Conservation (phyloP, 2,888 invertebrate species). For the Ptychoptera contaminata region DNA sequence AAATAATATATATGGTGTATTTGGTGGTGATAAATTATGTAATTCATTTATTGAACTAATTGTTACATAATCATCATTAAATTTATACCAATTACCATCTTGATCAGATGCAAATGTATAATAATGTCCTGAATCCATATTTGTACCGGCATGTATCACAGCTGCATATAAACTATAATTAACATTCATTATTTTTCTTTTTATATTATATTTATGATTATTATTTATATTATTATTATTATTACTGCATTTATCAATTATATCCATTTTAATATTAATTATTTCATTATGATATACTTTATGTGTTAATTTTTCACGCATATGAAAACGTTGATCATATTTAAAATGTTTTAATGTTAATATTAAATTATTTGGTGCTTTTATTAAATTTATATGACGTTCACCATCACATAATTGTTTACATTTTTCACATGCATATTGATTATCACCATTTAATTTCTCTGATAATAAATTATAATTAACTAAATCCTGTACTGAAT, state of each 20-base stretch:
- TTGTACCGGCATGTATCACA: conserved; percentile 69
- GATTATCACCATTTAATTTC: conserved; percentile 61
- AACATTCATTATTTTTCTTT: conserved; percentile 16
- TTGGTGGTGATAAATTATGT: conserved; percentile 45
- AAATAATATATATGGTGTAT: conserved; percentile 73
- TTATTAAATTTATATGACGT: conserved; percentile 48
- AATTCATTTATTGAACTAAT: conserved; percentile 42
- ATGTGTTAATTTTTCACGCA: conserved; percentile 66
- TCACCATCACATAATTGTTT: conserved; percentile 60
- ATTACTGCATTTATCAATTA: too few relatives aligned
- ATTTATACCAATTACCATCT: conserved; percentile 55
- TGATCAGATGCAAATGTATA: conserved; percentile 63
- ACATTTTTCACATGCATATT: conserved; percentile 67
- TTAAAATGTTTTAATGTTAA: conserved; percentile 68
- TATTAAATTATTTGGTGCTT: conserved; percentile 61
- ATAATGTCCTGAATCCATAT: conserved; percentile 76
- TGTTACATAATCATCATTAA: conserved; percentile 63
- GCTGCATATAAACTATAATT: conserved; percentile 64
- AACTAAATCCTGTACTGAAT: conserved; percentile 60
- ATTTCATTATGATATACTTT: conserved; percentile 43
- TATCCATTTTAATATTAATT: conserved; percentile 33
- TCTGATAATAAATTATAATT: conserved; percentile 67
- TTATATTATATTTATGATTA: conserved; percentile 4
- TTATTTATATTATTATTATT: too few relatives aligned
- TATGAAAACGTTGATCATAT: conserved; percentile 51